phyloP scores from a whole-genome alignment of 2,888 invertebrate species.

The Lasioglossum lativentre region DNA sequence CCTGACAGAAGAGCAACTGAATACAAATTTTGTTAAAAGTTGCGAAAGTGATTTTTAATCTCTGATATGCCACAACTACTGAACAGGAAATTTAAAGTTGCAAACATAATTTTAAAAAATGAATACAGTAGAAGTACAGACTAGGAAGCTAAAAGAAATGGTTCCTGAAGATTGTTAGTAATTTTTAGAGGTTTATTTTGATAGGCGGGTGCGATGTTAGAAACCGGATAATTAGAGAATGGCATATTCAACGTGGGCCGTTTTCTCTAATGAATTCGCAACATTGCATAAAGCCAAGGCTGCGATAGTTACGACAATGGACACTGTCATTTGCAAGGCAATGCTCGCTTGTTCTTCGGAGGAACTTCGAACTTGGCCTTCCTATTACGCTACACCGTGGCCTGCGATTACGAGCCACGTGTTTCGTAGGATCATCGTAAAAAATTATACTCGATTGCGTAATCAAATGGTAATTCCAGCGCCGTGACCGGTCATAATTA shows the following conservation, averaged over 20 bases:
- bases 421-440: neutral
- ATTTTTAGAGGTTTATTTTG: no score
- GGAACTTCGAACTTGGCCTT: neutral
- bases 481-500: neutral
- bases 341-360: neutral
- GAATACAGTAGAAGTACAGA: no score
- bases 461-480: neutral
- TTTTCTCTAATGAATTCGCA: neutral
- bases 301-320: neutral
- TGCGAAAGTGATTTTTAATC: neutral
- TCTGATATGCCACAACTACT: neutral
- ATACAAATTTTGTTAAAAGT: neutral
- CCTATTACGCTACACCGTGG: neutral
- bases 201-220: neutral
- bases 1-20: neutral
- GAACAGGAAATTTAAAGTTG: neutral
- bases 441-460: neutral
- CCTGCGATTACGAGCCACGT: neutral
- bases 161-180: no score
- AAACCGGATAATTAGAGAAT: neutral
- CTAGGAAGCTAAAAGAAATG: no score
- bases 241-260: neutral
- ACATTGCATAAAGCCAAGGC: neutral
- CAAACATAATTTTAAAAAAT: neutral
- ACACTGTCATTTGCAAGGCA: constrained; percentile 1